A percentile compares a stretch with the other conserved stretches of the same genome.
Evolutionary conservation across 1,140 invertebrate genomes (phyloP).

Genomic region (Popillia japonica): DNA sequence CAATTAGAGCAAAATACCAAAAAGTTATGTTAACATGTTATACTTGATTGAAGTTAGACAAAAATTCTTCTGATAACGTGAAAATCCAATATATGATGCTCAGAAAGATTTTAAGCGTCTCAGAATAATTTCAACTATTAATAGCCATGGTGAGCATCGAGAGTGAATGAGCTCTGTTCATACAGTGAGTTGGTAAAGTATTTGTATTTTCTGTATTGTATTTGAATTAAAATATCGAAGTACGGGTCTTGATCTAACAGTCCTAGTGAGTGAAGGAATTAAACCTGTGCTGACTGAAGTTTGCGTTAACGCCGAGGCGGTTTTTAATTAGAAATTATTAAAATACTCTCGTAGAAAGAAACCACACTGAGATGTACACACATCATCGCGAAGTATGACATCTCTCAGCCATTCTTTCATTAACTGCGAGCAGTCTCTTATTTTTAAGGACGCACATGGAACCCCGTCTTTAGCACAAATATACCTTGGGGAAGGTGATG

Average conservation of each 20-base stretch:
- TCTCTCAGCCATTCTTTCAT: constrained; percentile 82
- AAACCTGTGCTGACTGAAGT: constrained; percentile 56
- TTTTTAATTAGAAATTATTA: neutral
- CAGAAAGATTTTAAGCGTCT: no score
- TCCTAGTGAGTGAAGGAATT: constrained; percentile 55
- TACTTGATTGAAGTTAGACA: no score
- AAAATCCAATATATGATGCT: no score
- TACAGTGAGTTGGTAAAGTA: no score
- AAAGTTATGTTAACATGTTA: no score
- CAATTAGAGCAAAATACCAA: no score
- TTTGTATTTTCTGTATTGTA: no score
- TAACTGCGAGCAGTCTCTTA: constrained; percentile 86
- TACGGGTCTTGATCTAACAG: constrained; percentile 50
- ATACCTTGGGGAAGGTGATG: constrained; percentile 87
- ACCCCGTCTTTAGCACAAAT: constrained; percentile 86
- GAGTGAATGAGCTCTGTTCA: no score
- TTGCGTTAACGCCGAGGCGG: constrained; percentile 44
- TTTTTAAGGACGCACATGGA: constrained; percentile 86
- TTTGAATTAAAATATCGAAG: constrained; percentile 51
- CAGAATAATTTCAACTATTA: no score
- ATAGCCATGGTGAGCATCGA: no score
- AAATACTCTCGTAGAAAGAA: constrained; percentile 62
- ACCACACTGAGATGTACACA: constrained; percentile 90
- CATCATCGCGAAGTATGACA: constrained; percentile 83
- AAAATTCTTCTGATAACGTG: no score